Conservation (phyloP, 2,113 vertebrate genomes). For the Poecilia latipinna region DNA sequence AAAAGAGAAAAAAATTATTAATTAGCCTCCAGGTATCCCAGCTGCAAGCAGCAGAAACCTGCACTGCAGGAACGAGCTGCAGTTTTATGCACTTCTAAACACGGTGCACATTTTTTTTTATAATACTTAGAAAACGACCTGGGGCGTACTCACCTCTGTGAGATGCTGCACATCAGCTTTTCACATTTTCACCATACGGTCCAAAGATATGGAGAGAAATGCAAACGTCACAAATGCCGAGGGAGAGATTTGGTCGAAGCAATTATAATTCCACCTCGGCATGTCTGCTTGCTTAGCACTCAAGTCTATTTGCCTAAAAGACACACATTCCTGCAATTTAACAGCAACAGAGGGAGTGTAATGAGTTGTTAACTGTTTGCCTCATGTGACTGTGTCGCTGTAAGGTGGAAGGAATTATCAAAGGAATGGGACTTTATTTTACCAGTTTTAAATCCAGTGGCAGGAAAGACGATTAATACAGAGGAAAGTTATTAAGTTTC, state of each 20-base stretch:
- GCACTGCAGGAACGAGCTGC: not conserved
- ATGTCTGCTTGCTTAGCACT: slow-evolving; percentile 62
- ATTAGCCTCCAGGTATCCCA: not conserved
- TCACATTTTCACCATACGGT: slow-evolving; percentile 17
- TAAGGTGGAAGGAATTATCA: slow-evolving; percentile 4
- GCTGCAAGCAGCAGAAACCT: not conserved
- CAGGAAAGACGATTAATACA: slow-evolving; percentile 66
- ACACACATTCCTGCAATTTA: slow-evolving; percentile 76
- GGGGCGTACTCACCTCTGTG: no score
- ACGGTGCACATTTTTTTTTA: not conserved
- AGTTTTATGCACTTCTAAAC: slow-evolving; percentile 14
- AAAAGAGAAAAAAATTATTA: not conserved
- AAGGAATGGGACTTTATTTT: slow-evolving; percentile 53
- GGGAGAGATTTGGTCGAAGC: slow-evolving; percentile 64
- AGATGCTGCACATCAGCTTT: not conserved
- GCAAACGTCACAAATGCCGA: slow-evolving; percentile 59
- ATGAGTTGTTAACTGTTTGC: slow-evolving; percentile 68
- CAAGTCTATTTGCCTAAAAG: slow-evolving; percentile 67
- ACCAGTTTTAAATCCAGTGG: slow-evolving; percentile 47
- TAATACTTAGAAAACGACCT: no score
- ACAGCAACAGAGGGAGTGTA: slow-evolving; percentile 61
- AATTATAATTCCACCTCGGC: slow-evolving; percentile 64
- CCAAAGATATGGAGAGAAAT: slow-evolving; percentile 16
- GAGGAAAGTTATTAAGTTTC: slow-evolving; percentile 40
- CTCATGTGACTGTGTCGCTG: slow-evolving; percentile 58